Base-by-base conservation (phyloP, 2,888 invertebrate genomes). In the Microctonus hyperodae region DNA sequence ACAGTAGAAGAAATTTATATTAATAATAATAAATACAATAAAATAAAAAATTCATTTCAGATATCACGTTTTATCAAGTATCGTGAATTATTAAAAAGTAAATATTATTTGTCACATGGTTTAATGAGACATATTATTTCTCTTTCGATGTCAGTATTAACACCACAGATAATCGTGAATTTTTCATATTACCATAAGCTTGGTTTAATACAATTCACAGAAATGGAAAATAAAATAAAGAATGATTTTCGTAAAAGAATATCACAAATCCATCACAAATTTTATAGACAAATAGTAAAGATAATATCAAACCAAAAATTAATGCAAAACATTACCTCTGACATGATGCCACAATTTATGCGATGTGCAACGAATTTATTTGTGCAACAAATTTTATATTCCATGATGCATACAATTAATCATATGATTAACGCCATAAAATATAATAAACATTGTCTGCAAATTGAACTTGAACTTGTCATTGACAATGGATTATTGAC, bases 331-430 rank as follows among this genome's bases (percentile, higher is more conserved):
- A 71, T 71, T 78, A 68, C 22, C 70, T 81, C 0, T n/a, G 76
- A 80, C 65, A 76, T 78, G 11, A 81, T 84, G 79, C 74, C 77
- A 9, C 79, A 79, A 20, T 77, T 85, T 10, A 83, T 86, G 72
- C 73, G 74, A 9, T 86, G 85, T 50, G 79, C 86, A 1, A 86
- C 85, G 68, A 76, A 80, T 28, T 79, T 90, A 1, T 85, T 90
- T 66, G 85, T 86, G 44, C 86, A 88, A 75, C 89, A 90, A 81
- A 87, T 93, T 73, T 88, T 90, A 73, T 88, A 89, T 74, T 78
- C 90, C 35, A 90, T 92, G 86, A 87, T 89, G 59, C 85, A 87
- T 62, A 91, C 92, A 7, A 88, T 93, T 55, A 85, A 89, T 51
- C 86, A 89, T 70, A 83, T 93, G 7, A 86, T 90, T 67, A 85